Evolutionary conservation across 2,113 vertebrate species (phyloP).

Genomic region (Picathartes gymnocephalus): DNA sequence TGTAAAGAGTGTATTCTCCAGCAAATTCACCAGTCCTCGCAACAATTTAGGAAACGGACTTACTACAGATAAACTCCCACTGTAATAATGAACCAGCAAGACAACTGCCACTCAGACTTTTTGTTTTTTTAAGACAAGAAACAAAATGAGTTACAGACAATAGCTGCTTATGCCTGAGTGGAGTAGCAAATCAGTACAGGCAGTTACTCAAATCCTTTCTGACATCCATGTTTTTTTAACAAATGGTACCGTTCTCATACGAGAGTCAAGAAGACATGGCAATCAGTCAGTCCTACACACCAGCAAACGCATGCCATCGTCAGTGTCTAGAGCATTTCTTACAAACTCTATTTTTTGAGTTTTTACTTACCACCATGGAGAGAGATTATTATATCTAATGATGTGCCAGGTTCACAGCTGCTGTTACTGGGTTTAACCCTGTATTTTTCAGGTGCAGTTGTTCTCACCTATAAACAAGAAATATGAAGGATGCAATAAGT

Average conservation of each 20-base stretch:
- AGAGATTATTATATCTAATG: constrained; percentile 89
- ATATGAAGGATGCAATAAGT: background rate
- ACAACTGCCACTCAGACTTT: background rate
- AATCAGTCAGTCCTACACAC: background rate
- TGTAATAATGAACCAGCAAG: background rate
- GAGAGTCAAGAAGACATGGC: background rate
- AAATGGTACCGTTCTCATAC: background rate
- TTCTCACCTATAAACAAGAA: constrained; percentile 83
- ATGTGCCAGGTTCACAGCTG: constrained; percentile 89
- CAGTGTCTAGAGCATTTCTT: background rate
- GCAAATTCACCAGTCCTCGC: background rate
- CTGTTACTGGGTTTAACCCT: constrained; percentile 96
- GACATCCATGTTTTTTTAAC: background rate
- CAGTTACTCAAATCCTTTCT: background rate
- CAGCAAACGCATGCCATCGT: background rate
- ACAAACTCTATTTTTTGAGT: background rate
- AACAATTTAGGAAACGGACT: background rate
- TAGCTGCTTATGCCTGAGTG: background rate
- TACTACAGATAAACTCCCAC: background rate
- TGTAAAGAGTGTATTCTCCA: background rate
- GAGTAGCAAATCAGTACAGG: background rate
- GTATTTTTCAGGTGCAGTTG: constrained; percentile 97
- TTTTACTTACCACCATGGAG: constrained; percentile 87
- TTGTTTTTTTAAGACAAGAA: background rate
- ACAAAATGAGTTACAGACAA: background rate